Evolutionary conservation across 2,797 vertebrate genomes (phyloP), one percentile per base, ranked within the genome.

Genomic region (Meda fulgida): DNA sequence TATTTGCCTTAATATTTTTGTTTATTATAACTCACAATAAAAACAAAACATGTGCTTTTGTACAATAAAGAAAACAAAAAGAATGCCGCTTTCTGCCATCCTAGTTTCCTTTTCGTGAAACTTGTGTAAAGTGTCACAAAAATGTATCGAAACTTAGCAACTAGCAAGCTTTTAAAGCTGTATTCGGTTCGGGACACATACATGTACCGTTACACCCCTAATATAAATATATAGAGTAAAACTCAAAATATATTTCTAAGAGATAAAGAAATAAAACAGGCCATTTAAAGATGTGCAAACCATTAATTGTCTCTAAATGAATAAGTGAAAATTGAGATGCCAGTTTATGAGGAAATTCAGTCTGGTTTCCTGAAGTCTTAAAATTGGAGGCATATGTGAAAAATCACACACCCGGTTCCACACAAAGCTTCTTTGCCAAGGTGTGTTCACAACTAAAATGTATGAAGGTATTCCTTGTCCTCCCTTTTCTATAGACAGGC

Each of bases 391-490:
- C 29, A 36, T n/a, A 34, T 55, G 21, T 40, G 48, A 72, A 73
- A 60, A 26, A n/a, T 38, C 29, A 81, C 14, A 70, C 21, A 70
- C 65, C 31, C 21, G 11, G 13, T 65, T 58, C 23, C 34, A 81
- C 67, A 82, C 19, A 72, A 60, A 81, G 80, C 4, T 43, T 38
- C 36, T 60, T 72, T 78, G 36, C 53, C 36, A 31, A 82, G 70
- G 69, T 31, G 70, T 63, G 40, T 73, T 75, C 26, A 63, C 53
- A 21, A 36, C 69, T 63, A 72, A 63, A 63, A 21, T 63, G n/a
- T 29, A 83, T 81, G 80, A 81, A 81, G 69, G 34, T 23, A 81
- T 23, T 60, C 51, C 67, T 81, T 81, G 67, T 81, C 34, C 65
- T 53, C 78, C 21, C 26, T 67, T 69, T 80, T 80, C 65, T 81